These are phyloP conservation scores for Drosophila nigromelanica DNA, from an alignment of 1,140 invertebrate genomes.

Conservation along the genomic window DNA sequence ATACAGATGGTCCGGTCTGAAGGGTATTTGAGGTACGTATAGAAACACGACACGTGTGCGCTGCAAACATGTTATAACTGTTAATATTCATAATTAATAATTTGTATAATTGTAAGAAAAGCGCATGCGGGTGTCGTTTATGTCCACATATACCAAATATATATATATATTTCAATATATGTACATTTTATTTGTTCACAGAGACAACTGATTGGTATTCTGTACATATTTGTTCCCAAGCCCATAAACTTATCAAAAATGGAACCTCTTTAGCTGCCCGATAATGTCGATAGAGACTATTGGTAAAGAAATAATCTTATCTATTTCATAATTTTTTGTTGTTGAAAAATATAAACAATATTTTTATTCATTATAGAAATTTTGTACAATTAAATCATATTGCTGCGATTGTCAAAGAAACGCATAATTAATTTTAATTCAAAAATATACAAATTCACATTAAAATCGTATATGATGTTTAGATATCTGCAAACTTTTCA, in stretches of 20 bases:
- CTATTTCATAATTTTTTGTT: not conserved
- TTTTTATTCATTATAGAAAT: too few species aligned
- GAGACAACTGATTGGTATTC: conserved; percentile 27
- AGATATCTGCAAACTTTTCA: too few species aligned
- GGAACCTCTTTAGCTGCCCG: not conserved
- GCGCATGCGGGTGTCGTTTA: not conserved
- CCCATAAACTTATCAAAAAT: not conserved
- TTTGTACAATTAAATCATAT: too few species aligned
- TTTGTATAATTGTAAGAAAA: not conserved
- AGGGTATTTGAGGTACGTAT: too few species aligned
- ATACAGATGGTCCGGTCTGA: conserved; percentile 10
- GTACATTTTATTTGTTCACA: not conserved
- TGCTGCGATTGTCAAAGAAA: too few species aligned
- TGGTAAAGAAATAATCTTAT: conserved; percentile 8
- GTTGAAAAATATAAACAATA: conserved; percentile 19
- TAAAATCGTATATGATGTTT: too few species aligned
- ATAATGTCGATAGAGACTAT: not conserved
- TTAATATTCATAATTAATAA: too few species aligned
- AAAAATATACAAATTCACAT: too few species aligned
- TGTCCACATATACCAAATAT: not conserved
- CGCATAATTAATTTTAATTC: too few species aligned
- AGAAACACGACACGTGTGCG: too few species aligned
- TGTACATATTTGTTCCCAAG: conserved; percentile 7
- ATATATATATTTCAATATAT: not conserved
- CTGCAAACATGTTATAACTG: too few species aligned